Conservation (phyloP, 2,888 invertebrate species). For the Andrena bicolor region DNA sequence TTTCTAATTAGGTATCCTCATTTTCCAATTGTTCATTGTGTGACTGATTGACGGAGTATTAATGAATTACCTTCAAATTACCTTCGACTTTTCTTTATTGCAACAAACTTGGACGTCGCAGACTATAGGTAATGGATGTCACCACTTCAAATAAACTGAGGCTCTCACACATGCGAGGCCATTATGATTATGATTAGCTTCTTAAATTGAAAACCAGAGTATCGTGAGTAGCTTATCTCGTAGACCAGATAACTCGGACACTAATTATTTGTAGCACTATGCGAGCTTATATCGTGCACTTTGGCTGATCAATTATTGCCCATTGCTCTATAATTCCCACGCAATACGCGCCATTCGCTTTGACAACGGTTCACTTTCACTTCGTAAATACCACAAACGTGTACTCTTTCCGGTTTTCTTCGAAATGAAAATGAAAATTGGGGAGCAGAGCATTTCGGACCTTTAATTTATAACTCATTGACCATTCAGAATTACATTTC, state of each 20-base stretch:
- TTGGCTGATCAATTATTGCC: conserved; percentile 18
- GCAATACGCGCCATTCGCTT: not conserved
- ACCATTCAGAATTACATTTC: no score
- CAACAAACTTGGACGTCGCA: not conserved
- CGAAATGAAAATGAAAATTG: not conserved
- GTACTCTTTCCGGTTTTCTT: not conserved
- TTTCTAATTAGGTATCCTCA: no score
- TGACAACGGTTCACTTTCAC: not conserved
- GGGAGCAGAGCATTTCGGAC: not conserved
- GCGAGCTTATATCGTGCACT: not conserved
- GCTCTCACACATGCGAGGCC: not conserved
- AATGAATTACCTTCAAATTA: not conserved
- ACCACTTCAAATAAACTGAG: not conserved
- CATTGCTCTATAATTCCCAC: not conserved
- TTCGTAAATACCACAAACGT: not conserved
- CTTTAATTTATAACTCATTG: not conserved
- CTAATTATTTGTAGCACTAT: conserved; percentile 36
- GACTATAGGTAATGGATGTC: not conserved
- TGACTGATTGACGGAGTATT: not conserved
- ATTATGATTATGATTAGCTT: conserved; percentile 30
- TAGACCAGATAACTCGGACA: conserved; percentile 2
- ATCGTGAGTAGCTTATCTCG: conserved; percentile 1
- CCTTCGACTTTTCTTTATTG: not conserved
- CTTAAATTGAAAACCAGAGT: not conserved
- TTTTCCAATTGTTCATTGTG: not conserved